A percentile compares a stretch with the other conserved stretches of the same genome.
phyloP scores from a whole-genome alignment of 2,797 vertebrate genomes.

The Graptemys geographica region DNA sequence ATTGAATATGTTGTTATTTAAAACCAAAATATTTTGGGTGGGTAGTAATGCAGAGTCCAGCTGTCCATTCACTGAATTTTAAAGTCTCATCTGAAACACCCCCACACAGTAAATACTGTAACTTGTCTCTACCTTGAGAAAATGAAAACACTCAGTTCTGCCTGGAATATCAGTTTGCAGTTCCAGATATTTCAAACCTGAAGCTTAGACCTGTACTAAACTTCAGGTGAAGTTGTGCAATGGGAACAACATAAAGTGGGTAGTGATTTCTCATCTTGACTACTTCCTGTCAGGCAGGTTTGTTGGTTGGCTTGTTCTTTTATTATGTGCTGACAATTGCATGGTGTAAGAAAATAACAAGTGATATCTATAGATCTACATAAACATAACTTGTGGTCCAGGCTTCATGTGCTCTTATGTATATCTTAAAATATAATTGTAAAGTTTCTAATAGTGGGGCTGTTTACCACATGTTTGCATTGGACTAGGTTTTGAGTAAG shows the following conservation, averaged over 20 bases:
- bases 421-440: conserved; percentile 22
- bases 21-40: neutral
- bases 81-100: neutral
- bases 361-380: conserved; percentile 62
- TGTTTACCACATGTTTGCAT: neutral
- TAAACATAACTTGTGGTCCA: conserved; percentile 43
- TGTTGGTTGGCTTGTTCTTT: conserved; percentile 60
- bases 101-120: neutral
- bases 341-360: conserved; percentile 71
- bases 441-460: conserved; percentile 25
- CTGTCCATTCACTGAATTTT: neutral
- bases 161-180: neutral
- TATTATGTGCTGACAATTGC: conserved; percentile 53
- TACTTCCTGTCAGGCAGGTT: conserved; percentile 56
- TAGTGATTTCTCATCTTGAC: conserved; percentile 49
- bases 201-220: conserved; percentile 35
- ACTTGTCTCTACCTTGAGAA: neutral
- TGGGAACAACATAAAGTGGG: conserved; percentile 42
- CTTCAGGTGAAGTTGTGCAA: conserved; percentile 22
- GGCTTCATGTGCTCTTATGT: conserved; percentile 55
- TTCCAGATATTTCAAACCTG: conserved; percentile 46
- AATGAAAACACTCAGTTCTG: neutral
- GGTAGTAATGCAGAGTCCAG: conserved; percentile 12
- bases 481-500: conserved; percentile 17
- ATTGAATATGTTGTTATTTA: neutral